phyloP scores from a whole-genome alignment of 2,888 invertebrate genomes.

The Gnatocerus cornutus region DNA sequence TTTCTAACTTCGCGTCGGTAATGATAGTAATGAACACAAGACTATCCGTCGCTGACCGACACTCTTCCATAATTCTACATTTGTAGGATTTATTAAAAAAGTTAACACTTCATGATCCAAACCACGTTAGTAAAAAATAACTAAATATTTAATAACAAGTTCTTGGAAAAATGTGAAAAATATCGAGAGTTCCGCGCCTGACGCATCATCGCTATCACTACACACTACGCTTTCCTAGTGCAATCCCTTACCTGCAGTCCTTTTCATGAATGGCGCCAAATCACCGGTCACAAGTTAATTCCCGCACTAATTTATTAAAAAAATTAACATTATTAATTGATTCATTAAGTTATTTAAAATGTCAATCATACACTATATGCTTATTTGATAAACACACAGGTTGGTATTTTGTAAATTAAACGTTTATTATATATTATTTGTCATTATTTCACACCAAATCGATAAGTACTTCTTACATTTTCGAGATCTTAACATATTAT shows the following conservation, averaged over 20 bases:
- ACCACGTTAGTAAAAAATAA: too few relatives aligned
- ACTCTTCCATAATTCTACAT: too few relatives aligned
- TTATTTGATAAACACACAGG: conserved; percentile 67
- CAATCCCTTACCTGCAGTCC: conserved; percentile 25
- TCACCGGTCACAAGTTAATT: conserved; percentile 18
- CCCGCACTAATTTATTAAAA: conserved; percentile 41
- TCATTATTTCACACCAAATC: conserved; percentile 71
- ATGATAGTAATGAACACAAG: too few relatives aligned
- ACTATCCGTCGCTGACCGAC: background rate
- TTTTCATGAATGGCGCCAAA: conserved; percentile 26
- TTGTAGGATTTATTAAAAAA: too few relatives aligned
- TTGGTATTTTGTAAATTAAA: conserved; percentile 69
- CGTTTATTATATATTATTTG: conserved; percentile 70
- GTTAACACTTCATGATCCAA: too few relatives aligned
- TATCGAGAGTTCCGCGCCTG: conserved; percentile 43
- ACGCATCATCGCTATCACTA: conserved; percentile 30
- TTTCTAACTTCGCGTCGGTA: too few relatives aligned
- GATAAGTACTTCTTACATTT: conserved; percentile 70
- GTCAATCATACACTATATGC: conserved; percentile 65
- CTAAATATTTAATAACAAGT: too few relatives aligned
- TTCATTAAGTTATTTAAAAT: conserved; percentile 57
- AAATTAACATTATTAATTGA: conserved; percentile 48
- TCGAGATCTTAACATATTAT: conserved; percentile 68
- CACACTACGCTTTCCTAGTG: conserved; percentile 5
- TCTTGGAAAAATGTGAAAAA: background rate